A percentile compares a stretch with the other conserved stretches of the same genome.
Evolutionary conservation across 2,888 invertebrate species (phyloP).

Genomic region (Mimumesa dahlbomi): DNA sequence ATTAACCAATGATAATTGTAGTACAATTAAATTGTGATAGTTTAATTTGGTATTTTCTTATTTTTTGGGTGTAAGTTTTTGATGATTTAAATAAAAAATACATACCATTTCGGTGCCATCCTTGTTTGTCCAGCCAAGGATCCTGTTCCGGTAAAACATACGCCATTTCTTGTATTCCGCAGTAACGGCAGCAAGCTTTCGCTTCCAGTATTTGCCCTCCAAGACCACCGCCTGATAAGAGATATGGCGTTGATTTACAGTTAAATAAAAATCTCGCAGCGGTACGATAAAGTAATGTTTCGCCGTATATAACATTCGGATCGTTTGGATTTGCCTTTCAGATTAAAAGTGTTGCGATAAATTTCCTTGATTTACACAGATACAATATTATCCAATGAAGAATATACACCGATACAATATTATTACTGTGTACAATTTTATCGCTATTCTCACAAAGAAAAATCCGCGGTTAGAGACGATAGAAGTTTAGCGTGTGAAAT

Average conservation of each 20-base stretch:
- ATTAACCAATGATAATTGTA: too few relatives aligned
- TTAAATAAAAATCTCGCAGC: slow-evolving; percentile 26
- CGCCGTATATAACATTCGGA: slow-evolving; percentile 1
- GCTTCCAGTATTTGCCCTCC: slow-evolving; percentile 99
- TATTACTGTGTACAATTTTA: too few relatives aligned
- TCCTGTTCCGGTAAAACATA: slow-evolving; percentile 91
- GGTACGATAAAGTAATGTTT: slow-evolving; percentile 16
- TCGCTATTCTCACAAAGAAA: too few relatives aligned
- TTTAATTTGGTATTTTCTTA: too few relatives aligned
- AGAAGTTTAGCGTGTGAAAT: neutral
- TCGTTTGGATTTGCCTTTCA: neutral
- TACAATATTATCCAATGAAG: neutral
- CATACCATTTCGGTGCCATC: slow-evolving; percentile 89
- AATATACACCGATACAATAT: too few relatives aligned
- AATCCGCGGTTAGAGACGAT: too few relatives aligned
- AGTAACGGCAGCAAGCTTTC: slow-evolving; percentile 96
- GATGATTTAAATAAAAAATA: too few relatives aligned
- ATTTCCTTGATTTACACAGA: neutral
- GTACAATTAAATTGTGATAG: too few relatives aligned
- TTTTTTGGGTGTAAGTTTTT: too few relatives aligned
- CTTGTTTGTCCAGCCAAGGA: slow-evolving; percentile 87
- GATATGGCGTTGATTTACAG: slow-evolving; percentile 47
- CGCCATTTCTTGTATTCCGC: slow-evolving; percentile 99
- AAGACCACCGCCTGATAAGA: slow-evolving; percentile 92
- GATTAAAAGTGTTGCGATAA: neutral